Percentiles rank a stretch among this genome's conserved stretches.
Conservation (phyloP, 2,797 vertebrate species). For the Dromococcyx pavoninus region DNA sequence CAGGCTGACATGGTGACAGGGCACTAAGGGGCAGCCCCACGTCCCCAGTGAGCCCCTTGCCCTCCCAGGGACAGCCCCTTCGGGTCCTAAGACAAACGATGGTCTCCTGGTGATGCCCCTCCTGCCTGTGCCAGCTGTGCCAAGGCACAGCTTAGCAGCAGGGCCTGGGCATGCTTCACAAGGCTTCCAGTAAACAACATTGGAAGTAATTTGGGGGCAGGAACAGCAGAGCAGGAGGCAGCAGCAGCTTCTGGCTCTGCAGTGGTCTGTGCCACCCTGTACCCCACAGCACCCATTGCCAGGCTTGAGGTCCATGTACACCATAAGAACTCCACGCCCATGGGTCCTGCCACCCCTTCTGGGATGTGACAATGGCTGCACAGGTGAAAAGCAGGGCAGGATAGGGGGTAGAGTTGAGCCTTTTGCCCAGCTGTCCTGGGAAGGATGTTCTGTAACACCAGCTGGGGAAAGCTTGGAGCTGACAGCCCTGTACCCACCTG, state of each 20-base stretch:
- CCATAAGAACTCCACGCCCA: not conserved
- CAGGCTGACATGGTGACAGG: not conserved
- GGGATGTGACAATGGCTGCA: not conserved
- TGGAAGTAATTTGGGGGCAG: not conserved
- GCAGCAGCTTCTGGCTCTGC: not conserved
- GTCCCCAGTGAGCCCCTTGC: not conserved
- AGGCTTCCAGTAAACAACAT: not conserved
- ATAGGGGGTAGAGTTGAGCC: fast-evolving
- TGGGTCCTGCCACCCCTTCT: not conserved
- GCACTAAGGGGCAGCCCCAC: fast-evolving
- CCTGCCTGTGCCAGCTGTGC: not conserved
- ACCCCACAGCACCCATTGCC: fast-evolving
- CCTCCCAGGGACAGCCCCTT: not conserved
- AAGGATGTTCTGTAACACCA: not conserved
- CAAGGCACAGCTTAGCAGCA: not conserved
- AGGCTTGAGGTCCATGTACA: fast-evolving
- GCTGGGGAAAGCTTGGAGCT: not conserved
- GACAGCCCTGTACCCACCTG: fast-evolving
- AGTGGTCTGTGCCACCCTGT: not conserved
- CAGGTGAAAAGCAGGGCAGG: not conserved
- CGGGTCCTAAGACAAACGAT: fast-evolving
- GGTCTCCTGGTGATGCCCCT: not conserved
- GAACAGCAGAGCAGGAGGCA: not conserved
- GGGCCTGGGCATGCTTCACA: fast-evolving
- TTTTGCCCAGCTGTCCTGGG: fast-evolving